Conservation (phyloP, 1,140 invertebrate genomes). For the Drosophila tropicalis region DNA sequence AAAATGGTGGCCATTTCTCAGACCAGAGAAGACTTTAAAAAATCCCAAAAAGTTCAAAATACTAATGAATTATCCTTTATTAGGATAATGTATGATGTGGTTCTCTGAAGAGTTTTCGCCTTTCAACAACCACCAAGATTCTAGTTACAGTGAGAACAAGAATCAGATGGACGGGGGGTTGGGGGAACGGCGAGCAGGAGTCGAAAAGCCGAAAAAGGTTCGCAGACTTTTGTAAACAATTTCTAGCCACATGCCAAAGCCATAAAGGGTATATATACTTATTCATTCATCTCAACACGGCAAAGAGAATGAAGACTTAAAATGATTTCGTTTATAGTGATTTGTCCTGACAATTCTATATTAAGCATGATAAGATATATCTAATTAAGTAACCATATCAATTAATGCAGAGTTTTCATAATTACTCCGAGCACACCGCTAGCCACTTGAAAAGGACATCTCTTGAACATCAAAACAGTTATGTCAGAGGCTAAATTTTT, state of each 20-base stretch:
- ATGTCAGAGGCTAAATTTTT: too few relatives aligned
- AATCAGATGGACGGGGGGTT: neutral
- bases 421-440: too few relatives aligned
- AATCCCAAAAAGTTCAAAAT: constrained; percentile 82
- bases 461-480: too few relatives aligned
- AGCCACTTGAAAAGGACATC: too few relatives aligned
- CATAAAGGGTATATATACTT: neutral
- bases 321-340: too few relatives aligned
- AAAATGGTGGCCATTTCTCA: constrained; percentile 62
- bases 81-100: constrained; percentile 83
- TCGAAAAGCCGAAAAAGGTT: constrained; percentile 71
- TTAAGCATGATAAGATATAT: too few relatives aligned
- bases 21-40: constrained; percentile 75
- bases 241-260: constrained; percentile 9
- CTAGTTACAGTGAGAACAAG: constrained; percentile 21
- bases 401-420: too few relatives aligned
- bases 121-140: constrained; percentile 13
- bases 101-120: constrained; percentile 72
- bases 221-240: constrained; percentile 32
- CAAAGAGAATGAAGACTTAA: too few relatives aligned
- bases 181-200: constrained; percentile 1
- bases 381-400: too few relatives aligned
- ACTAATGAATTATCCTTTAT: constrained; percentile 83
- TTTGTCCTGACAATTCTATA: too few relatives aligned
- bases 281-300: too few relatives aligned